Evolutionary conservation across 2,888 invertebrate species (phyloP).

Genomic region (Lucinisca nassula): DNA sequence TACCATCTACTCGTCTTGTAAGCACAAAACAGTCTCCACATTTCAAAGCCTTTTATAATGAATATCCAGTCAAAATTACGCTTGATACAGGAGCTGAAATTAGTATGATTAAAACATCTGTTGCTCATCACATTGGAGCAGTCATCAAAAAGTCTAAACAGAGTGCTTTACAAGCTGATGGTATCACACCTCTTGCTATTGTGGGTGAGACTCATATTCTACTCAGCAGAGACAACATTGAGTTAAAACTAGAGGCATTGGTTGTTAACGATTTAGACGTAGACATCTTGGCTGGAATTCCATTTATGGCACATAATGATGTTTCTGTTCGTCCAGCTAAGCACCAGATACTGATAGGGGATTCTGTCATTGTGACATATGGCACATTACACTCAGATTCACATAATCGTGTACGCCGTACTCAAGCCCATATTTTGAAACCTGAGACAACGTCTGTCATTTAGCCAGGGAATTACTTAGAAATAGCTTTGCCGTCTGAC

Average conservation of each 20-base stretch:
- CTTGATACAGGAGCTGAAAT: neutral
- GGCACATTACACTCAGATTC: neutral
- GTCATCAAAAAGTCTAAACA: constrained; percentile 16
- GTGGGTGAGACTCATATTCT: constrained; percentile 12
- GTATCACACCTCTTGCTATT: constrained; percentile 21
- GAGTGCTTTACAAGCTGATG: constrained; percentile 26
- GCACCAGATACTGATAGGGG: constrained; percentile 38
- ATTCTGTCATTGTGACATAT: constrained; percentile 9
- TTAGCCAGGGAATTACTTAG: constrained; percentile 62
- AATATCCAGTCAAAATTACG: constrained; percentile 5
- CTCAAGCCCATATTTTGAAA: constrained; percentile 22
- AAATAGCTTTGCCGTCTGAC: constrained; percentile 38
- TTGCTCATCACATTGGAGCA: constrained; percentile 31
- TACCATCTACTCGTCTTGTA: constrained; percentile 7
- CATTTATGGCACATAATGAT: constrained; percentile 65
- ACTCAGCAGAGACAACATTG: neutral
- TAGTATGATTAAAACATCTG: no score
- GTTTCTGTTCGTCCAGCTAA: constrained; percentile 52
- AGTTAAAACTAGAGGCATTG: neutral
- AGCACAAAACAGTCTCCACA: constrained; percentile 46
- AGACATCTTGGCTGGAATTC: constrained; percentile 56
- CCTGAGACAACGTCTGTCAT: constrained; percentile 16
- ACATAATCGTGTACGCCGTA: constrained; percentile 20
- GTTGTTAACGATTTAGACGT: constrained; percentile 36
- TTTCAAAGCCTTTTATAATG: neutral